Base-by-base conservation (phyloP, 2,888 invertebrate genomes). In the Sarcophaga rosellei region DNA sequence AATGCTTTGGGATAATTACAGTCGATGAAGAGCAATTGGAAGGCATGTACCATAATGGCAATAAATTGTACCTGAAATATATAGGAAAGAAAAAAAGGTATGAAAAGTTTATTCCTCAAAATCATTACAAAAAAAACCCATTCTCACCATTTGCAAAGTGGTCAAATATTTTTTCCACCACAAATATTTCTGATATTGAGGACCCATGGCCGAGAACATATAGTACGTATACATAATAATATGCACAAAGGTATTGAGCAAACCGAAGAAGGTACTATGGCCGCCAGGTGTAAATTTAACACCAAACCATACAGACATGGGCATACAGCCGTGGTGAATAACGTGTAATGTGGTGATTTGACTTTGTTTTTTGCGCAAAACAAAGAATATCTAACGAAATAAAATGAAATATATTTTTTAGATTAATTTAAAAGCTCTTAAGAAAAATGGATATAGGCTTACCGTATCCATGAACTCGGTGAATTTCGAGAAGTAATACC, bases 111-210 rank as follows among this genome's bases (percentile, higher is more conserved):
- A 53, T 53, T 53, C 53, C 17, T 0, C 4, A 53, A 15, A 15
- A 53, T 17, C 2, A 53, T 53, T 12, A 47, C 0, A 47, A 15
- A 53, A 15, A 53, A 15, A 4, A 15, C 5, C 15, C 47, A 47
- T 15, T 89, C 93, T 94, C 93, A 97, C 97, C 96, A 98, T 98
- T 94, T 98, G 98, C 90, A 98, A 94, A 74, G 96, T 95, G 44
- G 98, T 98, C 92, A 98, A 95, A 93, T 98, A 98, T 92, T 96
- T 97, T 94, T 98, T 98, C 98, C 98, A 98, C 98, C 98, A 98
- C 88, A 98, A 95, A 92, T 96, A 98, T 90, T 95, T 96, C 93
- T 97, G 96, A 93, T 97, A 95, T 75, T 95, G 94, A 10, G 98
- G 98, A 84, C 99, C 98, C 94, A 98, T 95, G 53, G 98, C 98